phyloP scores from a whole-genome alignment of 2,797 vertebrate species.

The Phrynocephalus guinanensis region DNA sequence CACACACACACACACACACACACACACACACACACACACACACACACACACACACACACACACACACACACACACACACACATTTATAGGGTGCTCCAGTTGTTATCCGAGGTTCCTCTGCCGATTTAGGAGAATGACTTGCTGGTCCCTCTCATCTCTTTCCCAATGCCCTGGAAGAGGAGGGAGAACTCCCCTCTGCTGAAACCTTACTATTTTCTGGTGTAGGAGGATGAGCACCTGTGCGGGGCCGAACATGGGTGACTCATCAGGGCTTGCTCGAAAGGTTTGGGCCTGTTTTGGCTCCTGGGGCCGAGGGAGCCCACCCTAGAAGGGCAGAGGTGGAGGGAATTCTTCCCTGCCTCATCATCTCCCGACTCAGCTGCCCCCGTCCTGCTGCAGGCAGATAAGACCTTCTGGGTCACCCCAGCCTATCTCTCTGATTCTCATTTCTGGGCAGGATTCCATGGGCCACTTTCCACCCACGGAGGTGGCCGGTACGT shows the following conservation, averaged over 20 bases:
- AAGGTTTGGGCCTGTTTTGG: background rate
- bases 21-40: background rate
- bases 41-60: background rate
- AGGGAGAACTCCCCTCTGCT: no score
- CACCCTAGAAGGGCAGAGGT: background rate
- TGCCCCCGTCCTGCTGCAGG: background rate
- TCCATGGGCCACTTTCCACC: background rate
- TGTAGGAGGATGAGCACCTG: constrained; percentile 2
- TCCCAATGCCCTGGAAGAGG: no score
- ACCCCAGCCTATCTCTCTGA: background rate
- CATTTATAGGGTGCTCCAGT: background rate
- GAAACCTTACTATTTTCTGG: background rate
- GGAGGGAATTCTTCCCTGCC: background rate
- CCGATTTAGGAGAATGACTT: background rate
- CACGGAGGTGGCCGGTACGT: background rate
- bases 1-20: background rate
- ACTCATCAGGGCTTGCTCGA: background rate
- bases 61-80: background rate
- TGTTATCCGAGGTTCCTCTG: background rate
- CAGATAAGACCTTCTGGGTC: background rate
- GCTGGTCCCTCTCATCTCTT: background rate
- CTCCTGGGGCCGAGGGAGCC: background rate
- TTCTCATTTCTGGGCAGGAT: constrained; percentile 2
- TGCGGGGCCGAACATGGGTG: constrained; percentile 20
- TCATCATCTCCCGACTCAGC: background rate